Evolutionary conservation across 2,888 invertebrate species (phyloP).

Genomic region (Hemistola chrysoprasaria): DNA sequence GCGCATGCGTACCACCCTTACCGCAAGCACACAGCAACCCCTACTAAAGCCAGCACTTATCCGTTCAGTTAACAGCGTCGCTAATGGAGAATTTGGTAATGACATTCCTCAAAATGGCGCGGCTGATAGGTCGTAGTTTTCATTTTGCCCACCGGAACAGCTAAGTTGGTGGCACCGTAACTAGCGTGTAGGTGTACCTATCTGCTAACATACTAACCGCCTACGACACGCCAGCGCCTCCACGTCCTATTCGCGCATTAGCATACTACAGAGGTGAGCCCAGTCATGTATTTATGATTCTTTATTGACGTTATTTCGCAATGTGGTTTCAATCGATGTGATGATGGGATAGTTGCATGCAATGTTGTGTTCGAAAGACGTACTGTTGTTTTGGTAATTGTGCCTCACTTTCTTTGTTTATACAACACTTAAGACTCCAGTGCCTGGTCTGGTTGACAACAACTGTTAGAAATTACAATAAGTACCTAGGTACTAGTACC

Average conservation of each 20-base stretch:
- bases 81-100: too few relatives aligned
- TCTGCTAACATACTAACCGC: constrained; percentile 16
- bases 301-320: constrained; percentile 17
- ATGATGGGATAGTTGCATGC: constrained; percentile 13
- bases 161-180: too few relatives aligned
- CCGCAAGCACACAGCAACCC: constrained; percentile 40
- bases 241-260: constrained; percentile 28
- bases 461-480: too few relatives aligned
- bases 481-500: too few relatives aligned
- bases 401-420: constrained; percentile 3
- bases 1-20: constrained; percentile 60
- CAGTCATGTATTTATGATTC: constrained; percentile 27
- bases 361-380: constrained; percentile 3
- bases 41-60: constrained; percentile 43
- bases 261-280: constrained; percentile 39
- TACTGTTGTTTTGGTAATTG: constrained; percentile 2
- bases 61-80: too few relatives aligned
- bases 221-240: constrained; percentile 26
- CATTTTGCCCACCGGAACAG: too few relatives aligned
- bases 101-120: too few relatives aligned
- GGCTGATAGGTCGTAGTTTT: too few relatives aligned
- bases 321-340: constrained; percentile 7
- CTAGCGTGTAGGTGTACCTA: too few relatives aligned
- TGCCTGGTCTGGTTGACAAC: too few relatives aligned
- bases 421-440: background rate